Evolutionary conservation across 2,888 invertebrate species (phyloP), one percentile per base, ranked within the genome.

Genomic region (Philereme vetulata): DNA sequence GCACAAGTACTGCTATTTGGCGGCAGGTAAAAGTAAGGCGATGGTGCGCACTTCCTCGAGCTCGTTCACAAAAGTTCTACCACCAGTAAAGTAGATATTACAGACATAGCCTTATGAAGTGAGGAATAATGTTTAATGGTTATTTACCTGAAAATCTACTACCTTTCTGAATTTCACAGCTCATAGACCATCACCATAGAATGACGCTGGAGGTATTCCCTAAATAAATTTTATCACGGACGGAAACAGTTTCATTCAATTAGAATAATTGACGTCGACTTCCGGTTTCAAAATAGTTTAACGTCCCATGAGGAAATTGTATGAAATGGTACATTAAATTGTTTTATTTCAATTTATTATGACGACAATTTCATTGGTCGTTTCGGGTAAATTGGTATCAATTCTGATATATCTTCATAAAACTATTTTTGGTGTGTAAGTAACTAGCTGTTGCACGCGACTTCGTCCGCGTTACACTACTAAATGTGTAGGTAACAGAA

Each of bases 211-310:
- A 44, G 46, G 51, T 52, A 38, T 57, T 42, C 56, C 2, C 48
- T 56, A 67, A 62, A 64, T 66, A 65, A 65, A 62, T 65, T 63
- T 65, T 74, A 73, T 72, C 66, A 72, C 70, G 67, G 51, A 64
- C 74, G 75, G 79, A 77, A 75, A 70, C 78, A 72, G 73, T 80
- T 73, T 76, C 45, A 72, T 73, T 75, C 76, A 80, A 80, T 80
- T 80, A 78, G 70, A 73, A 72, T 78, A 78, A 80, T 75, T 78
- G 69, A 70, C 68, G 71, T 47, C 51, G 60, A 72, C 68, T 78
- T 80, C 80, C 79, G 66, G 69, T 74, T 62, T 70, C 70, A 72
- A 72, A 74, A 75, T 69, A 61, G 67, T 72, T 74, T 58, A 65
- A 66, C 62, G 62, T 63, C 56, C 65, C 61, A 51, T 62, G 64